Base-by-base conservation (phyloP, 1,140 invertebrate species). In the Telenomus remus region DNA sequence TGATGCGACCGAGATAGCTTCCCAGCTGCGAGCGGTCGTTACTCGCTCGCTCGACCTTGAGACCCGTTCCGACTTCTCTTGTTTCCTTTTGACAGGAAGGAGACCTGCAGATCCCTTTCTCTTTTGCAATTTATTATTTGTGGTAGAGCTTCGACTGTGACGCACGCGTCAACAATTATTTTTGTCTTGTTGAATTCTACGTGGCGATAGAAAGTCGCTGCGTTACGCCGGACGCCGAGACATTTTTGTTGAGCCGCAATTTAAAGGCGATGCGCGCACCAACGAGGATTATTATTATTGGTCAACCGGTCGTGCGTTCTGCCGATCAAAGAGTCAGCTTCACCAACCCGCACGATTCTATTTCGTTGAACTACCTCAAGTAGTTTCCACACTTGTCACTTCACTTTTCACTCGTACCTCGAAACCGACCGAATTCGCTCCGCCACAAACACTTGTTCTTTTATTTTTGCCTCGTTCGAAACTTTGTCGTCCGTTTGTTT, bases 11-110 rank as follows among this genome's bases (percentile, higher is more conserved):
- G 57, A 74, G 76, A 71, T 75, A 75, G 54, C 63, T 79, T 72
- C 57, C 64, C 77, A 75, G 63, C 77, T 72, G 77, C 72, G 66
- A 61, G 68, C 77, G 73, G 72, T 79, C 77, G 77, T 76, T 79
- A 76, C 72, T 72, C 77, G 77, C 59, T 65, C 16, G 15, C 48
- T 59, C 69, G 72, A 79, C 77, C 77, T 79, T 79, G 77, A 71
- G 69, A 75, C 57, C 51, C 68, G 68, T 79, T 72, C 50, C 53
- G 61, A 72, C 71, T 72, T 56, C 68, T 79, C 71, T 75, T 72
- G 63, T 71, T 77, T 72, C 55, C 72, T 75, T 57, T 53, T 73
- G 54, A 65, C 63, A 60, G 60, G 42, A 55, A 71, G 49, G 48
- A 63, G 51, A 55, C 59, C 47, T 56, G 68, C 63, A 61, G 11